phyloP scores from a whole-genome alignment of 2,113 vertebrate genomes.

The Aegithalos caudatus region DNA sequence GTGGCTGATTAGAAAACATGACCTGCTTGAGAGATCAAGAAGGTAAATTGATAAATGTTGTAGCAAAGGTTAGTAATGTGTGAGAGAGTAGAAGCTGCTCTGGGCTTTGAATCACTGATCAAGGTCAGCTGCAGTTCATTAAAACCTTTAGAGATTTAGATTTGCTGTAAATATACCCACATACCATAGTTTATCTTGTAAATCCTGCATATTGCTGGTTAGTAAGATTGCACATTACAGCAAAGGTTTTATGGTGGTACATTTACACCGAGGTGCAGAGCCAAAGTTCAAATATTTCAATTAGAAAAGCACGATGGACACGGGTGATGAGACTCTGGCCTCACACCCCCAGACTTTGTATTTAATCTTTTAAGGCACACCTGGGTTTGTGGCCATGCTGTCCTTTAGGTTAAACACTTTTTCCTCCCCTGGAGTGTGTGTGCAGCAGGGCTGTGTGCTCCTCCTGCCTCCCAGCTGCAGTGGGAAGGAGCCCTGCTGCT shows the following conservation, averaged over 20 bases:
- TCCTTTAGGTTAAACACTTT: background rate
- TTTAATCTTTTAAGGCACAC: background rate
- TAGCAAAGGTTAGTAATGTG: slow-evolving; percentile 79
- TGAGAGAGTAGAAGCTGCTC: slow-evolving; percentile 78
- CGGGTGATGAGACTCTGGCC: rapidly evolving
- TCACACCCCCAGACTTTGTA: rapidly evolving
- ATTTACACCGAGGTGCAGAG: background rate
- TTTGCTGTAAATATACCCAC: slow-evolving; percentile 58
- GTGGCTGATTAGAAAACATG: slow-evolving; percentile 89
- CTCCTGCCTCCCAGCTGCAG: background rate
- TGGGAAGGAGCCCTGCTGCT: background rate
- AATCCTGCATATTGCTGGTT: background rate
- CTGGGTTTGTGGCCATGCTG: background rate
- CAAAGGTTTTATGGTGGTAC: background rate
- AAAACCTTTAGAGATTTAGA: slow-evolving; percentile 75
- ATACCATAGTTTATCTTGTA: slow-evolving; percentile 49
- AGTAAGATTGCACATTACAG: background rate
- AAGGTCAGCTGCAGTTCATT: slow-evolving; percentile 90
- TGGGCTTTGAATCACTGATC: slow-evolving; percentile 83
- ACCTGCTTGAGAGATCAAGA: slow-evolving; percentile 98
- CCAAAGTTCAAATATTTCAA: background rate
- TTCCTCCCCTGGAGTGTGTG: background rate
- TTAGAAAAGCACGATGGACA: background rate
- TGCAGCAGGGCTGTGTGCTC: rapidly evolving
- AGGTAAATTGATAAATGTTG: slow-evolving; percentile 91